Evolutionary conservation across 2,113 vertebrate genomes (phyloP), one percentile per base, ranked within the genome.

Genomic region (Cygnus atratus): DNA sequence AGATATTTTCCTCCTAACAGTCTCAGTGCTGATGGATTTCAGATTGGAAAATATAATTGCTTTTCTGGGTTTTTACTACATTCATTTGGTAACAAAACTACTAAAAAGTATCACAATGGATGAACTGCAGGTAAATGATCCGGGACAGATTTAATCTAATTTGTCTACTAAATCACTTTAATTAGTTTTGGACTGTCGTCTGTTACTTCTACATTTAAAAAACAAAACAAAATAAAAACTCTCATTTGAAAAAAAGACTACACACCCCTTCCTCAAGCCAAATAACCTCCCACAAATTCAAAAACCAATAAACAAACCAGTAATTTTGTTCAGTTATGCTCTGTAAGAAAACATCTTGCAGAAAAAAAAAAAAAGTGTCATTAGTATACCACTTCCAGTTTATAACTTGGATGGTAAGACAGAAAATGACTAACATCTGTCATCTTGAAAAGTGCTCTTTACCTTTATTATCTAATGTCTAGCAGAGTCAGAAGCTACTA

Each of bases 81-180:
- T 76, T 82, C 29, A 68, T 92, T 94, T 82, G 14, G 25, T 75
- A 95, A 87, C 19, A 88, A 95, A 88, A 13, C 59, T 67, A 67
- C 70, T 95, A 90, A 95, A 96, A 92, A 79, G 35, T 65, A 81
- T 72, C 46, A 91, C 57, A 93, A 28, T 41, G 29, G 44, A 77
- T 89, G 63, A 94, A 93, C 28, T 91, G 44, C 48, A 92, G 50
- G 84, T 88, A 96, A 92, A 92, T 80, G 75, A 88, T 92, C 62
- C 90, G 88, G 82, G 61, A 59, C 26, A 84, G 24, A 24, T 91
- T 87, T 91, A 93, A 93, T 92, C 54, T 88, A 84, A 84, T 88
- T 86, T 90, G 80, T 61, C 59, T 85, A 41, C 62, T 91, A 93
- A 91, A 94, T 95, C 55, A 80, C 63, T 90, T 86, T 52, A 90